Conservation (phyloP, 2,113 vertebrate genomes). For the Sula dactylatra region DNA sequence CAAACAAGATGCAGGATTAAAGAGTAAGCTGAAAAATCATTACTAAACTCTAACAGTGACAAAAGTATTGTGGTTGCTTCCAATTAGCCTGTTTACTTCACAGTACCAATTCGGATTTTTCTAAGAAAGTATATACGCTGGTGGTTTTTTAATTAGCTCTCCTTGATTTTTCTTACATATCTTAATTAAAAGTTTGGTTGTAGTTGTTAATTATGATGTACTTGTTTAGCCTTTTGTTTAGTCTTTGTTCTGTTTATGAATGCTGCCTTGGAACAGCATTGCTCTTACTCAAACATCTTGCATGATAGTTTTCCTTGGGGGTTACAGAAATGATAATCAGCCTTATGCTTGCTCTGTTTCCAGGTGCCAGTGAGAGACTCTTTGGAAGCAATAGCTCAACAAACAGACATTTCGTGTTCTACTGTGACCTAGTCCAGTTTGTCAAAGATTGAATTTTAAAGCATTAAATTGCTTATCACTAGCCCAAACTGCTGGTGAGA, state of each 20-base stretch:
- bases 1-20: background rate
- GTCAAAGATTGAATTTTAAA: background rate
- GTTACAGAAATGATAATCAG: constrained; percentile 58
- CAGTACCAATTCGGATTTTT: background rate
- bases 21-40: constrained; percentile 17
- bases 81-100: constrained; percentile 42
- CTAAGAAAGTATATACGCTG: background rate
- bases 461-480: background rate
- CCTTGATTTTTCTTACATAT: constrained; percentile 37
- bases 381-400: constrained; percentile 9
- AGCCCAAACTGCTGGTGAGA: background rate
- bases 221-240: constrained; percentile 55
- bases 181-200: constrained; percentile 55
- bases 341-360: constrained; percentile 56
- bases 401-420: background rate
- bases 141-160: constrained; percentile 6
- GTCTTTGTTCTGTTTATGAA: constrained; percentile 63
- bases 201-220: constrained; percentile 56
- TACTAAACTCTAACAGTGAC: background rate
- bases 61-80: constrained; percentile 42
- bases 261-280: constrained; percentile 30
- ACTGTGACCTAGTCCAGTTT: background rate
- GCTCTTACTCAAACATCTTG: constrained; percentile 54
- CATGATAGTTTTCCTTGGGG: constrained; percentile 56
- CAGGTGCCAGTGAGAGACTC: constrained; percentile 47